Base-by-base conservation (phyloP, 2,113 vertebrate species). In the Parotia lawesii region DNA sequence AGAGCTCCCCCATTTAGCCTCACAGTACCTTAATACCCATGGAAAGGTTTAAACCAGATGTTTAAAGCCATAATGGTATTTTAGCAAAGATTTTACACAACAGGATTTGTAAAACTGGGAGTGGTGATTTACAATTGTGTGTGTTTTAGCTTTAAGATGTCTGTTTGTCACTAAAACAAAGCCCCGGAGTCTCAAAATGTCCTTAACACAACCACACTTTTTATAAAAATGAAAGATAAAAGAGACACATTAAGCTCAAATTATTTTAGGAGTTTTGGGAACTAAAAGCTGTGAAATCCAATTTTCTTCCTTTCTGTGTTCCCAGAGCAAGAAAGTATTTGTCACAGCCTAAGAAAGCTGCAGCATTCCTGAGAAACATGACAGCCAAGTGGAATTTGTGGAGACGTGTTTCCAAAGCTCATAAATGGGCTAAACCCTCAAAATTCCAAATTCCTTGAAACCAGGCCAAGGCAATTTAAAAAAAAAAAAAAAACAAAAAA, bases 371-470 rank as follows among this genome's bases (percentile, higher is more conserved):
- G 70, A 60, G 61, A 89, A 90, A 81, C 12, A 18, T 12, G n/a
- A 84, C 17, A 67, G 61, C 24, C 72, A 61, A 37, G 5, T 3
- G 24, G 44, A 77, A 79, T 85, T 48, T 47, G 62, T 65, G 56
- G 51, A 79, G 44, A 70, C 8, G 3, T 33, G 31, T 72, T 87
- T 72, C 54, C 45, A 72, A 53, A 86, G 78, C 83, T 91, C 65
- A 81, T 47, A 83, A 90, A 87, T 29, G 50, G 66, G 75, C 96
- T 94, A 86, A 96, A 86, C 9, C 24, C 29, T 61, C 42, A 69
- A 64, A 70, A 91, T 84, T 78, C 69, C 38, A 96, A 93, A 76
- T 84, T 77, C 35, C 47, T 90, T 92, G 78, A 91, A 88, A 75
- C 19, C 18, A 91, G 38, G 28, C 40, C 56, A 93, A 95, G 78